Evolutionary conservation across 2,888 invertebrate species (phyloP).

Genomic region (Clistopyga incitator): DNA sequence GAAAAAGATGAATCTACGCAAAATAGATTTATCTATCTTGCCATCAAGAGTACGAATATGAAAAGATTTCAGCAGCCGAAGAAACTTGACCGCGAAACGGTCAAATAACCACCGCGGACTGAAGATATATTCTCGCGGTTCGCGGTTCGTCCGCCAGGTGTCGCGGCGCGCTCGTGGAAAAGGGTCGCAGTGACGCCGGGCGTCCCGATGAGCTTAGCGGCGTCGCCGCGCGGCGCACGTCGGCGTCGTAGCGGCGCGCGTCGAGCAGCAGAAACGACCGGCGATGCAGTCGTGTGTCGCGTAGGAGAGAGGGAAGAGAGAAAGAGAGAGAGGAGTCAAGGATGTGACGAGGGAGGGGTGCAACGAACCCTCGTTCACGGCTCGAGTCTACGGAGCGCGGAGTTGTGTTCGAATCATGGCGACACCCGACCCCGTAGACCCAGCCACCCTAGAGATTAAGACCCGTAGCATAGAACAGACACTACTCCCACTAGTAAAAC

Average conservation of each 20-base stretch:
- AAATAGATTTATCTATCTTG: too few species aligned
- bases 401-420: conserved; percentile 86
- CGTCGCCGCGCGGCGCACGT: conserved; percentile 58
- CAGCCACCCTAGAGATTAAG: conserved; percentile 92
- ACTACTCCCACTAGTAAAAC: conserved; percentile 96
- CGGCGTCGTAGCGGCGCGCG: conserved; percentile 57
- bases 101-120: too few species aligned
- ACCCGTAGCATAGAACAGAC: conserved; percentile 98
- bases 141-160: conserved; percentile 37
- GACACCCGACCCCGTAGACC: conserved; percentile 87
- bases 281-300: conserved; percentile 63
- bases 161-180: neutral
- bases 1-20: too few species aligned
- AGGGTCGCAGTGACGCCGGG: conserved; percentile 42
- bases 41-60: too few species aligned
- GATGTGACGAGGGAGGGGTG: conserved; percentile 74
- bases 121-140: too few species aligned
- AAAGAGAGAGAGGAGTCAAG: conserved; percentile 74
- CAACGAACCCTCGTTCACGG: conserved; percentile 82
- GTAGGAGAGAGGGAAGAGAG: conserved; percentile 75
- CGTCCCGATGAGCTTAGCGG: conserved; percentile 40
- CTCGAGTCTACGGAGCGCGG: conserved; percentile 81
- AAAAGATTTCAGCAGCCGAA: too few species aligned
- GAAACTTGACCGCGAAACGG: too few species aligned
- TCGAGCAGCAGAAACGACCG: conserved; percentile 60